Evolutionary conservation across 2,888 invertebrate genomes (phyloP), one percentile per base, ranked within the genome.

Genomic region (Drosophila mercatorum): DNA sequence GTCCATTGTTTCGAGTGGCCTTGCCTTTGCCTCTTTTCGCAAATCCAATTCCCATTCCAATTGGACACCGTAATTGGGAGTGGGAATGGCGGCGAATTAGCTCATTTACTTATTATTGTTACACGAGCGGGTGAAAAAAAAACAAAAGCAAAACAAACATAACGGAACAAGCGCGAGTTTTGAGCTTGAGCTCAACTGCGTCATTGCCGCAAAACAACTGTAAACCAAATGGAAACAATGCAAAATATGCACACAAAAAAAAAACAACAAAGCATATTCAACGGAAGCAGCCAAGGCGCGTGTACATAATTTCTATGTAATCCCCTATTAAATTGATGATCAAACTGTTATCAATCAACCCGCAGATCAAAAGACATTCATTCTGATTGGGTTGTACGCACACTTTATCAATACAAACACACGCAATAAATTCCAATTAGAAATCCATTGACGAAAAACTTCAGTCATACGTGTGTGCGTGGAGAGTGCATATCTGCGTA

Each of bases 391-490:
- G 12, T 46, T 51, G 34, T 10, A 38, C 40, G 17, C 49, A 57
- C 31, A 36, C 41, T 40, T 41, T 60, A 73, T 74, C 52, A 68
- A 78, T 68, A 69, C 44, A 74, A 63, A 60, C 65, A 51, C 17
- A 65, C 58, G 58, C 60, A 44, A 57, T 60, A 57, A 68, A 59
- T 47, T 8, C 64, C 53, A 86, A 83, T 86, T 88, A 78, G 69
- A 75, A 75, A 71, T 66, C 72, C 70, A 78, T 83, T 86, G 80
- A 86, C 70, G 51, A 51, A 57, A 75, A 70, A 70, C 76, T 60
- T 63, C 61, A 60, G 53, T 40, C 31, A 61, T 38, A 31, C 52
- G 22, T 22, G 22, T 22, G 22, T 22, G 22, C 0, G 17, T 17
- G 52, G 31, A 26, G 17, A 41, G 17, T 41, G 41, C 41, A 36